Base-by-base conservation (phyloP, 2,797 vertebrate species). In the Mormyrus hasselquistii region DNA sequence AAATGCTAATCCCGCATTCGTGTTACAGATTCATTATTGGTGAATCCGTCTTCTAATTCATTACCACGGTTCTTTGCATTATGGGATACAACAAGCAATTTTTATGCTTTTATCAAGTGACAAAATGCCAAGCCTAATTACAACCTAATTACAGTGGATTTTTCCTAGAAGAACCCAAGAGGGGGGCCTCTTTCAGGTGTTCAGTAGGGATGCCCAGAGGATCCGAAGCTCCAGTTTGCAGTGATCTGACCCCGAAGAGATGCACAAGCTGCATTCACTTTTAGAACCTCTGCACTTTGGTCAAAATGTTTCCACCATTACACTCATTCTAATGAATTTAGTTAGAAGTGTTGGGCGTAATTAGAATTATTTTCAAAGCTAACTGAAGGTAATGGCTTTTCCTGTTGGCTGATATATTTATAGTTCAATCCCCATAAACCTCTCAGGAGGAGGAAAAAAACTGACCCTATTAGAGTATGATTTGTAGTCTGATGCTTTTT, bases 391-490 rank as follows among this genome's bases (percentile, higher is more conserved):
- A 25, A 84, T 84, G 47, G 7, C 47, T 50, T 84, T 44, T n/a
- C 82, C 41, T 9, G 1, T 84, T 50, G 47, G 44, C 82, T 22
- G 47, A 84, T 84, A 84, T 34, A 57, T 86, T 59, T 57, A 59
- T 86, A 59, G 52, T 38, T 57, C 53, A 59, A 19, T 86, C 52
- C 85, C 52, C 52, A 14, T 29, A 52, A 86, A 53, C 14, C 84
- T 55, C 50, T 25, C 47, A 19, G 52, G 52, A 59, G 84, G 9
- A 86, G 4, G 7, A 59, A 57, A 57, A 16, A 34, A 53, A 57
- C 10, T 86, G 87, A 76, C 62, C 87, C 62, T 88, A 76, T 76
- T 88, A 76, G 41, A 88, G 65, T 88, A 62, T 41, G 87, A 76
- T 76, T 88, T 73, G 47, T 76, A 73, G 12, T 49, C 65, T 76